Evolutionary conservation across 1,140 invertebrate species (phyloP).

Genomic region (Vanessa atalanta): DNA sequence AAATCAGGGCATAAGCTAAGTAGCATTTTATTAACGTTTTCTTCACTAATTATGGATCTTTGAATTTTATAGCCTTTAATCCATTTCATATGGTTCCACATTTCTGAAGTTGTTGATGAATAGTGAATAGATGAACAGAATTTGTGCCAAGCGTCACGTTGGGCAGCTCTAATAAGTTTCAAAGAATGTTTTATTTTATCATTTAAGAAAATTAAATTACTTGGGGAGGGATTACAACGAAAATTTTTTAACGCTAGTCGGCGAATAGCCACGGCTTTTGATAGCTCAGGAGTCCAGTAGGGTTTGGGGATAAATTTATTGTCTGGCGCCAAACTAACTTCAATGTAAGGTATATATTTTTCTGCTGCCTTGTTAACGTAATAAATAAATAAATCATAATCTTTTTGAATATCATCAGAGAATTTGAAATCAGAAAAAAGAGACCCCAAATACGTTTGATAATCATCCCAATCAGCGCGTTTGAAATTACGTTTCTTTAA

Average conservation of each 20-base stretch:
- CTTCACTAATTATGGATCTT: too few relatives aligned
- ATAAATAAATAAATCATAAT: conserved; percentile 23
- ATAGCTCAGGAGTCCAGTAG: neutral
- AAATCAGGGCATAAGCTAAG: conserved; percentile 11
- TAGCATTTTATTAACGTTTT: too few relatives aligned
- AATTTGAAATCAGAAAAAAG: neutral
- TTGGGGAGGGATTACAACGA: conserved; percentile 9
- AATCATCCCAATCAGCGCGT: conserved; percentile 23
- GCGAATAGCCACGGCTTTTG: conserved; percentile 10
- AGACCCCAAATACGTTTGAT: conserved; percentile 1
- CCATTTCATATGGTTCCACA: neutral
- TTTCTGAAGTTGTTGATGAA: too few relatives aligned
- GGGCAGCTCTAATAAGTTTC: too few relatives aligned
- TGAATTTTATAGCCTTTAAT: too few relatives aligned
- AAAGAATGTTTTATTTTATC: too few relatives aligned
- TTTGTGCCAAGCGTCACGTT: too few relatives aligned
- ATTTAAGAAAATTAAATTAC: neutral
- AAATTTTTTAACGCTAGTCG: conserved; percentile 19
- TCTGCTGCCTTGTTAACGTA: conserved; percentile 20
- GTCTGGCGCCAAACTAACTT: neutral
- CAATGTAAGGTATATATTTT: conserved; percentile 18
- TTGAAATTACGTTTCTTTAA: conserved; percentile 16
- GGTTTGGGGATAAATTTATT: conserved; percentile 16
- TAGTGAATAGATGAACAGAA: too few relatives aligned
- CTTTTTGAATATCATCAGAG: neutral